Conservation (phyloP, 2,797 vertebrate species). For the Antennarius maculatus region DNA sequence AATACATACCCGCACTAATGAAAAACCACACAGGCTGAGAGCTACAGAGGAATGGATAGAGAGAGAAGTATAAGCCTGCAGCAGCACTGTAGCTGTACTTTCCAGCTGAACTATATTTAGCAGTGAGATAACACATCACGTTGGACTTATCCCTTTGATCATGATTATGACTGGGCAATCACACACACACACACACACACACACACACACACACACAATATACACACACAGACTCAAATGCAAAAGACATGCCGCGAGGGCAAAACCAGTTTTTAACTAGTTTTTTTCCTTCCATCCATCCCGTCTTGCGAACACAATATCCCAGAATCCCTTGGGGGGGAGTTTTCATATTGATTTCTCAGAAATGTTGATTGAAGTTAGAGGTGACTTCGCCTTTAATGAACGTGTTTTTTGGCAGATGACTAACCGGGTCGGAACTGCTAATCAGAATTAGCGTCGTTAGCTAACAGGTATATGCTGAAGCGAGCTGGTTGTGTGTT, state of each 20-base stretch:
- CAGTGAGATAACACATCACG: constrained; percentile 73
- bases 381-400: too few species aligned
- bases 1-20: constrained; percentile 27
- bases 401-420: too few species aligned
- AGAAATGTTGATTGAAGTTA: too few species aligned
- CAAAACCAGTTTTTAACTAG: constrained; percentile 2
- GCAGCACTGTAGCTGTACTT: constrained; percentile 62
- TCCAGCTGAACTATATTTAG: constrained; percentile 75
- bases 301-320: too few species aligned
- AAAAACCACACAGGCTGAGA: constrained; percentile 36
- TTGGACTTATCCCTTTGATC: constrained; percentile 75
- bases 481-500: too few species aligned
- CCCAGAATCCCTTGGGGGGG: too few species aligned
- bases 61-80: constrained; percentile 60
- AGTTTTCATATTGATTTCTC: too few species aligned
- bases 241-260: constrained; percentile 20
- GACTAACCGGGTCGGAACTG: too few species aligned
- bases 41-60: constrained; percentile 38
- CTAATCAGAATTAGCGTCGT: too few species aligned
- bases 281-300: neutral
- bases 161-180: constrained; percentile 65
- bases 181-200: constrained; percentile 32
- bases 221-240: constrained; percentile 3
- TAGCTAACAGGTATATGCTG: too few species aligned
- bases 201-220: constrained; percentile 14